Evolutionary conservation across 2,797 vertebrate species (phyloP).

Genomic region (Hypotaenidia okinawae): DNA sequence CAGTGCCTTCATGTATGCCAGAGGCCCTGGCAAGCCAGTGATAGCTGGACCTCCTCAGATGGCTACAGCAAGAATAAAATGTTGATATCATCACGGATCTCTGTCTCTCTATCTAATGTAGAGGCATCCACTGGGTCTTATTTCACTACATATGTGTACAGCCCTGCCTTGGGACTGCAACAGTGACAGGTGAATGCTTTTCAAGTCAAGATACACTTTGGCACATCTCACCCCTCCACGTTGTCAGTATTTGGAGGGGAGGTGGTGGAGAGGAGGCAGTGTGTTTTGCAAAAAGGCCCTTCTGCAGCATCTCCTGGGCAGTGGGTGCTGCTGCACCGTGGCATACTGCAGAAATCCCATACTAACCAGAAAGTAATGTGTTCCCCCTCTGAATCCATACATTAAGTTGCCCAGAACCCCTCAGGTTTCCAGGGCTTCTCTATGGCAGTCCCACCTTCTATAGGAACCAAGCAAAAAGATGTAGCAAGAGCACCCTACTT

Average conservation of each 20-base stretch:
- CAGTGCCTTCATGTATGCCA: neutral
- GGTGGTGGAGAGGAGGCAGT: neutral
- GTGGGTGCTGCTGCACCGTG: rapidly evolving
- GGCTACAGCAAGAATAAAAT: slow-evolving; percentile 26
- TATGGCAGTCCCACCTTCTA: neutral
- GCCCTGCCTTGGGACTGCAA: neutral
- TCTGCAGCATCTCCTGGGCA: neutral
- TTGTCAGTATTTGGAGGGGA: neutral
- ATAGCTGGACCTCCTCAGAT: neutral
- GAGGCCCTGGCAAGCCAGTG: neutral
- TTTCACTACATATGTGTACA: slow-evolving; percentile 34
- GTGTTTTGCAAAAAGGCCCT: neutral
- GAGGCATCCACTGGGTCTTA: slow-evolving; percentile 28
- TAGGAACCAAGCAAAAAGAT: neutral
- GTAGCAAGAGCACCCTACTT: rapidly evolving
- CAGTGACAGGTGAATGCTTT: neutral
- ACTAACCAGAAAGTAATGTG: neutral
- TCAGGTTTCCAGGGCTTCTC: neutral
- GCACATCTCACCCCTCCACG: neutral
- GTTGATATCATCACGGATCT: neutral
- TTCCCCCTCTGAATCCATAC: neutral
- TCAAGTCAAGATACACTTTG: slow-evolving; percentile 28
- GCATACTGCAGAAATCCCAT: rapidly evolving
- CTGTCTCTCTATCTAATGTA: neutral
- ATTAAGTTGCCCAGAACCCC: neutral